Evolutionary conservation across 2,888 invertebrate species (phyloP).

Genomic region (Andrena haemorrhoa): DNA sequence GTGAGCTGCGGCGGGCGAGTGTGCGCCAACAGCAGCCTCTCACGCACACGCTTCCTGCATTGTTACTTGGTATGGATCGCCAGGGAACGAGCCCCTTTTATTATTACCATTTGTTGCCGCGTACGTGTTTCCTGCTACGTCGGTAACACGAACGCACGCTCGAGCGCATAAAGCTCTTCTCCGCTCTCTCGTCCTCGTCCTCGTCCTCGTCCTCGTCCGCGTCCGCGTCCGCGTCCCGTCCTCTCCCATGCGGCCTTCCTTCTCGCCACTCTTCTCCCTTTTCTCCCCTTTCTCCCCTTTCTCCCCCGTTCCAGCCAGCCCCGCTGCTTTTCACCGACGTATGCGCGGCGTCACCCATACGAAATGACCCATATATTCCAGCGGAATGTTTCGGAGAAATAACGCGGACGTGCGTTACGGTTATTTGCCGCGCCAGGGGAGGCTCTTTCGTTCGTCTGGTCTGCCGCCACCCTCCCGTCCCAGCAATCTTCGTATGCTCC

Average conservation of each 20-base stretch:
- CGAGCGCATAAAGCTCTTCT: constrained; percentile 40
- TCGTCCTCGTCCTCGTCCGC: constrained; percentile 11
- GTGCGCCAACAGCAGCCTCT: constrained; percentile 45
- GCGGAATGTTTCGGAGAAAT: constrained; percentile 39
- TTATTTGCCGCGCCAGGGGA: constrained; percentile 20
- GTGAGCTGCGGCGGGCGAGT: constrained; percentile 45
- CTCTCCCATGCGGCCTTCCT: constrained; percentile 45
- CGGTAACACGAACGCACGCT: constrained; percentile 64
- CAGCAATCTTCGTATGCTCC: neutral
- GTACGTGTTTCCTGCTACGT: constrained; percentile 77
- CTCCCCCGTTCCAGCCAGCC: constrained; percentile 6
- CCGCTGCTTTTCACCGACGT: constrained; percentile 35
- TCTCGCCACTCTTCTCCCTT: constrained; percentile 15
- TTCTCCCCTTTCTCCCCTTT: neutral
- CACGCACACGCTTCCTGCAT: constrained; percentile 70
- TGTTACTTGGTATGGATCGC: constrained; percentile 74
- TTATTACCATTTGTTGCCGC: constrained; percentile 78
- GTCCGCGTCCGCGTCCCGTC: constrained; percentile 6
- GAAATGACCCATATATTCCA: constrained; percentile 58
- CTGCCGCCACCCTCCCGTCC: neutral
- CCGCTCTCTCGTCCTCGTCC: constrained; percentile 15
- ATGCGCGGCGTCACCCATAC: constrained; percentile 48
- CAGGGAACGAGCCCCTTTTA: constrained; percentile 74
- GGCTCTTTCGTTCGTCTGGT: neutral
- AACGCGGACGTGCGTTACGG: constrained; percentile 20